Conservation (phyloP, 2,888 invertebrate genomes). For the Galerucella pusilla region DNA sequence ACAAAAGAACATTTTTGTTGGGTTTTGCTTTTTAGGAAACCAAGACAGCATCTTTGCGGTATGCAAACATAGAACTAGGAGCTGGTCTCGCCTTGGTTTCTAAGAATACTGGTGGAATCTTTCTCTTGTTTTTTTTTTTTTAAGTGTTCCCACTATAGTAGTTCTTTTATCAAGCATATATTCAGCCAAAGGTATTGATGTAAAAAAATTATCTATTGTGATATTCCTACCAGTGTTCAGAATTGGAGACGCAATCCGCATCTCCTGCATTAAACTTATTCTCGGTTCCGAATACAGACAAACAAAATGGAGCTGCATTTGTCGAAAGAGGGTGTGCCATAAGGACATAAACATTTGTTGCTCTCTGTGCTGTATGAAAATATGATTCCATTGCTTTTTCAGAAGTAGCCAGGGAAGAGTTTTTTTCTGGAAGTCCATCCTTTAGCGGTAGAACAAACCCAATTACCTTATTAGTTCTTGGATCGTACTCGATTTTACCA, state of each 20-base stretch:
- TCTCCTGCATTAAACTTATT: slow-evolving; percentile 40
- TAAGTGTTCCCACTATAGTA: too few species aligned
- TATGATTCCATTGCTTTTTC: slow-evolving; percentile 40
- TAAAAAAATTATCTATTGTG: too few species aligned
- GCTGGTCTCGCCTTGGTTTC: too few species aligned
- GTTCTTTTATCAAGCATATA: too few species aligned
- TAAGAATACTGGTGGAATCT: too few species aligned
- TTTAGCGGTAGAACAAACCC: slow-evolving; percentile 46
- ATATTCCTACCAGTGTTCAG: too few species aligned
- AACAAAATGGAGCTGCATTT: slow-evolving; percentile 42
- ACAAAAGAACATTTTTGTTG: too few species aligned
- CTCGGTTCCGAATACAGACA: slow-evolving; percentile 43
- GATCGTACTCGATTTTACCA: slow-evolving; percentile 47
- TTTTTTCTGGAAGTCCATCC: slow-evolving; percentile 41
- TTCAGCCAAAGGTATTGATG: too few species aligned
- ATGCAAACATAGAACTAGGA: too few species aligned
- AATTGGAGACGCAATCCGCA: background rate
- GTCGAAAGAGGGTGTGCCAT: slow-evolving; percentile 43
- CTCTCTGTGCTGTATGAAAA: slow-evolving; percentile 39
- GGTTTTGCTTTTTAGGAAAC: too few species aligned
- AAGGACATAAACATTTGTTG: slow-evolving; percentile 38
- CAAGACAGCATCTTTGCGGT: too few species aligned
- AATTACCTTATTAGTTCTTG: slow-evolving; percentile 46
- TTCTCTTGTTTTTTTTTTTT: too few species aligned
- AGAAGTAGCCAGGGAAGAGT: slow-evolving; percentile 43